Conservation (phyloP, 2,797 vertebrate species). For the Chiroxiphia lanceolata region DNA sequence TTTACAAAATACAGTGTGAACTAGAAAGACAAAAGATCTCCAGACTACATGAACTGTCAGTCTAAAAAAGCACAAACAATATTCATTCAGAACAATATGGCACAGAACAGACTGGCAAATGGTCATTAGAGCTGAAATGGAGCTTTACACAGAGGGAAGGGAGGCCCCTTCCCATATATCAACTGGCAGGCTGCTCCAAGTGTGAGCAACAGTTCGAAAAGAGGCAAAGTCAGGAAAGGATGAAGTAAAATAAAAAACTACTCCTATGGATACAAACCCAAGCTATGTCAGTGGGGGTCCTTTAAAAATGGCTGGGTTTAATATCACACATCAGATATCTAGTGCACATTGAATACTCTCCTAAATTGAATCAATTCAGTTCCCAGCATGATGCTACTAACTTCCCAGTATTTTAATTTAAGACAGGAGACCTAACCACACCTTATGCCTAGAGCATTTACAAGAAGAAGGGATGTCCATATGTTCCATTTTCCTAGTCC, state of each 20-base stretch:
- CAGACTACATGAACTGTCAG: background rate
- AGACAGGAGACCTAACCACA: background rate
- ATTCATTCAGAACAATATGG: background rate
- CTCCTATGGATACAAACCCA: slow-evolving; percentile 21
- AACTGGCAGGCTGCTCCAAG: background rate
- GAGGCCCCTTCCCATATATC: background rate
- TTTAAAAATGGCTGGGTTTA: slow-evolving; percentile 38
- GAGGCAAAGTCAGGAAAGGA: background rate
- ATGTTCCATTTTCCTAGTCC: background rate
- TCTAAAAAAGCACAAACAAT: background rate
- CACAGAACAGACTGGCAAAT: background rate
- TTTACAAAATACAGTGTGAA: background rate
- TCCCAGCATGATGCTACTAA: slow-evolving; percentile 32
- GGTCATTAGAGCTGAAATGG: background rate
- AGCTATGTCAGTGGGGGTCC: background rate
- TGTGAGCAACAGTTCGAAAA: background rate
- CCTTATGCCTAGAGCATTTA: background rate
- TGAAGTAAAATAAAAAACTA: slow-evolving; percentile 33
- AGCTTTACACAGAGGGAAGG: background rate
- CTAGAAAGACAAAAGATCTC: background rate
- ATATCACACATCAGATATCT: slow-evolving; percentile 41
- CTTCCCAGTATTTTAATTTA: slow-evolving; percentile 37
- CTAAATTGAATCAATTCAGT: slow-evolving; percentile 50
- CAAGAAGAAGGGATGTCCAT: background rate
- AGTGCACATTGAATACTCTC: slow-evolving; percentile 24